These are phyloP conservation scores for Muscidifurax raptorellus DNA, from an alignment of 1,140 invertebrate genomes.

Conservation along the genomic window DNA sequence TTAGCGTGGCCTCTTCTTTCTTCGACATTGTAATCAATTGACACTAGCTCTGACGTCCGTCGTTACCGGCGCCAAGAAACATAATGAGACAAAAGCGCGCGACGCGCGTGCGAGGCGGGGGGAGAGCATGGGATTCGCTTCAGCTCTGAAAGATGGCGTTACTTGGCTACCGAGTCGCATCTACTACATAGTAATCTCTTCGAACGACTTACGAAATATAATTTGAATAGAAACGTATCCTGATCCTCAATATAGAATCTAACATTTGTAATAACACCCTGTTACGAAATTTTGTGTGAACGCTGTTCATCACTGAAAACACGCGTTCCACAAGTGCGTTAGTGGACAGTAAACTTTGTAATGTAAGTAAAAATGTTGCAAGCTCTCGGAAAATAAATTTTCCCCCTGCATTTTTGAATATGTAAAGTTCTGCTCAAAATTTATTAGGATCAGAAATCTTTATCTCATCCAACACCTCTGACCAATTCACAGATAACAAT, in stretches of 20 bases:
- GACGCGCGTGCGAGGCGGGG: no score
- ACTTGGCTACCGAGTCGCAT: neutral
- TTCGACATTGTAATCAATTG: neutral
- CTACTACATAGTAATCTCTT: neutral
- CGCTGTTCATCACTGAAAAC: slow-evolving; percentile 53
- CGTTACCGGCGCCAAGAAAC: neutral
- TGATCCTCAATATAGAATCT: slow-evolving; percentile 50
- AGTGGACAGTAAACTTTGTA: slow-evolving; percentile 52
- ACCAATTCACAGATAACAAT: neutral
- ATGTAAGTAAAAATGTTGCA: slow-evolving; percentile 49
- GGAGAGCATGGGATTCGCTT: no score
- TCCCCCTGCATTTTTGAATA: slow-evolving; percentile 29
- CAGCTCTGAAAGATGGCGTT: neutral
- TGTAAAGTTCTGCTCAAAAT: slow-evolving; percentile 42
- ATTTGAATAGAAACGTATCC: slow-evolving; percentile 47
- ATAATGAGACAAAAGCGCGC: neutral
- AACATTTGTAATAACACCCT: slow-evolving; percentile 51
- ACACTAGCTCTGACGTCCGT: neutral
- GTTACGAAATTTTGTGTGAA: slow-evolving; percentile 51
- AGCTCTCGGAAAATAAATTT: slow-evolving; percentile 44
- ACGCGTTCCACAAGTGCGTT: slow-evolving; percentile 55
- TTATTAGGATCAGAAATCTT: slow-evolving; percentile 24
- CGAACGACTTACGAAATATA: neutral
- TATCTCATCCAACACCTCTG: slow-evolving; percentile 3
- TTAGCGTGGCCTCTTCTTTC: neutral